phyloP scores from a whole-genome alignment of 2,888 invertebrate species.

The Ennomos erosarius region DNA sequence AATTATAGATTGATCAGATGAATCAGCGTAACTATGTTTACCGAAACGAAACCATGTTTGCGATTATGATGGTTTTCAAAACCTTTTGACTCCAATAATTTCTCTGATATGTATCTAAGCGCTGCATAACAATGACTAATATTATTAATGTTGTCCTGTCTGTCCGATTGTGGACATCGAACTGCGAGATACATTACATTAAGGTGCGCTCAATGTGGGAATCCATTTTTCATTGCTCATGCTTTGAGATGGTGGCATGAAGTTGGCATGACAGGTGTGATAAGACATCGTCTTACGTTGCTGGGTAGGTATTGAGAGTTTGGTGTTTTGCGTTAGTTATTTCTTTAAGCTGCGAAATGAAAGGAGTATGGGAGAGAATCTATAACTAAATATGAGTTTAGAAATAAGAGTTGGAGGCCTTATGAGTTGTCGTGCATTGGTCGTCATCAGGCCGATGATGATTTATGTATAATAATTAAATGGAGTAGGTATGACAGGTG shows the following conservation, averaged over 20 bases:
- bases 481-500: too few relatives aligned
- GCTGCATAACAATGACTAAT: constrained; percentile 68
- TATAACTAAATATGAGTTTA: too few relatives aligned
- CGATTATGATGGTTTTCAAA: neutral
- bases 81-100: constrained; percentile 15
- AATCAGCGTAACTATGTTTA: too few relatives aligned
- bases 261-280: constrained; percentile 71
- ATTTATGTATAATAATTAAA: too few relatives aligned
- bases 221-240: constrained; percentile 70
- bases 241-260: constrained; percentile 56
- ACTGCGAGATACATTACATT: constrained; percentile 68
- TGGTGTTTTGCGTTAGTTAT: constrained; percentile 47
- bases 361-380: too few relatives aligned
- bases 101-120: constrained; percentile 59
- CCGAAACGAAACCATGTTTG: too few relatives aligned
- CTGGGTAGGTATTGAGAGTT: neutral
- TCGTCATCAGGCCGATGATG: too few relatives aligned
- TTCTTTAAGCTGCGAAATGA: neutral
- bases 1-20: too few relatives aligned
- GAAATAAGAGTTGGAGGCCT: too few relatives aligned
- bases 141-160: constrained; percentile 81
- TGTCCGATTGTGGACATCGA: constrained; percentile 63
- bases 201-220: constrained; percentile 72
- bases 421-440: too few relatives aligned
- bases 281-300: constrained; percentile 62